Evolutionary conservation across 2,797 vertebrate species (phyloP).

Genomic region (Myotis daubentonii): DNA sequence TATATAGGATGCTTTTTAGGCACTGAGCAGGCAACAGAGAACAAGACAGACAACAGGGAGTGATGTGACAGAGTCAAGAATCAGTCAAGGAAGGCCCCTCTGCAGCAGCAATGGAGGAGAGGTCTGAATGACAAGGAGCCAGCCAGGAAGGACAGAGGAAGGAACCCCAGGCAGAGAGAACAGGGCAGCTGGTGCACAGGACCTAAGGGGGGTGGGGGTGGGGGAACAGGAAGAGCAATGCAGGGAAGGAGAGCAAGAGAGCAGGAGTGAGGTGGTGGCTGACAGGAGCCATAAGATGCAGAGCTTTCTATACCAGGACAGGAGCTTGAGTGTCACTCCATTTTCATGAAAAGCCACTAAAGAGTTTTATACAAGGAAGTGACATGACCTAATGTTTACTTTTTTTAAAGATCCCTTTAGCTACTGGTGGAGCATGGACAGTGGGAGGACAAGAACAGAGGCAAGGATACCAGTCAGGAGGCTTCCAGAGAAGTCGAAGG

Average conservation of each 20-base stretch:
- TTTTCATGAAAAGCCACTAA: neutral
- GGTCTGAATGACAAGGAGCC: neutral
- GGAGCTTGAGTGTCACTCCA: neutral
- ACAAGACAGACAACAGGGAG: neutral
- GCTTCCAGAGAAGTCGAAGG: neutral
- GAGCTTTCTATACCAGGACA: neutral
- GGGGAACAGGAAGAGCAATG: too few species aligned
- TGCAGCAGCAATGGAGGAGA: neutral
- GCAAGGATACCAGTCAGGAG: neutral
- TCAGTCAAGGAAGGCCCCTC: neutral
- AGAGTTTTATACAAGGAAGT: neutral
- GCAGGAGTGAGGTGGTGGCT: neutral
- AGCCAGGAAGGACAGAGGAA: neutral
- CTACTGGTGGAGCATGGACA: neutral
- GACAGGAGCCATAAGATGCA: neutral
- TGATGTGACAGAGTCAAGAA: neutral
- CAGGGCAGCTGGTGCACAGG: neutral
- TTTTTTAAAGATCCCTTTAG: neutral
- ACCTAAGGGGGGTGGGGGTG: fast-evolving
- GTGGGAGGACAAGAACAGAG: neutral
- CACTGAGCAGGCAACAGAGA: neutral
- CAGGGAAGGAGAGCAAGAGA: neutral
- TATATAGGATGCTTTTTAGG: neutral
- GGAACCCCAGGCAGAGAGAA: neutral
- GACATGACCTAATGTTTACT: neutral